Conservation (phyloP, 2,113 vertebrate genomes). For the Aphelocoma coerulescens region DNA sequence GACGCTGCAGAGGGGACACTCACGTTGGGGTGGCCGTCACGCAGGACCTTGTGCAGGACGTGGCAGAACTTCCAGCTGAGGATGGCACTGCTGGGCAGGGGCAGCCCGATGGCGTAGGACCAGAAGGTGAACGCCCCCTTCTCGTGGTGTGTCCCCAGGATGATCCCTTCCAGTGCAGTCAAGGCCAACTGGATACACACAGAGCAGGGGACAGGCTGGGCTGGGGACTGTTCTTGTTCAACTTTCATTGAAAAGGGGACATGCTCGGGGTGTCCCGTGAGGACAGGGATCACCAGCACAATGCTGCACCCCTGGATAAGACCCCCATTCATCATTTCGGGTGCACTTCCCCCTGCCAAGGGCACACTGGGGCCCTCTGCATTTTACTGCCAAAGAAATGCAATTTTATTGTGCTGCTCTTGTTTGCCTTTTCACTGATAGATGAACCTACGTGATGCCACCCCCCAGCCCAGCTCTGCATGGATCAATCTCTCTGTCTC, state of each 20-base stretch:
- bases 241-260: not conserved
- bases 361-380: accelerated
- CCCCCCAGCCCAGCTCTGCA: not conserved
- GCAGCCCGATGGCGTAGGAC: constrained; percentile 93
- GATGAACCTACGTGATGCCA: accelerated
- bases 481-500: not conserved
- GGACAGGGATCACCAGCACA: accelerated
- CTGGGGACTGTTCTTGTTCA: not conserved
- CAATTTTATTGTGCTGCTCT: not conserved
- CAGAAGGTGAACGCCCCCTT: constrained; percentile 97
- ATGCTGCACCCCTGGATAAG: not conserved
- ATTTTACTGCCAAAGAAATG: not conserved
- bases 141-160: constrained; percentile 93
- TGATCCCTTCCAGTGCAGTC: constrained; percentile 83
- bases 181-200: constrained; percentile 51
- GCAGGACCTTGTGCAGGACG: constrained; percentile 92
- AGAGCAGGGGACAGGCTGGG: not conserved
- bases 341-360: not conserved
- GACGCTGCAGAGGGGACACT: not conserved
- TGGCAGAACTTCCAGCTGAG: constrained; percentile 99
- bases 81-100: constrained; percentile 88
- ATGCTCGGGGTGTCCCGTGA: accelerated
- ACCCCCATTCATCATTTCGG: not conserved
- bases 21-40: constrained; percentile 93
- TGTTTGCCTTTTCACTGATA: not conserved